These are phyloP conservation scores for Burhinus oedicnemus DNA, from an alignment of 2,113 vertebrate species.

Conservation along the genomic window DNA sequence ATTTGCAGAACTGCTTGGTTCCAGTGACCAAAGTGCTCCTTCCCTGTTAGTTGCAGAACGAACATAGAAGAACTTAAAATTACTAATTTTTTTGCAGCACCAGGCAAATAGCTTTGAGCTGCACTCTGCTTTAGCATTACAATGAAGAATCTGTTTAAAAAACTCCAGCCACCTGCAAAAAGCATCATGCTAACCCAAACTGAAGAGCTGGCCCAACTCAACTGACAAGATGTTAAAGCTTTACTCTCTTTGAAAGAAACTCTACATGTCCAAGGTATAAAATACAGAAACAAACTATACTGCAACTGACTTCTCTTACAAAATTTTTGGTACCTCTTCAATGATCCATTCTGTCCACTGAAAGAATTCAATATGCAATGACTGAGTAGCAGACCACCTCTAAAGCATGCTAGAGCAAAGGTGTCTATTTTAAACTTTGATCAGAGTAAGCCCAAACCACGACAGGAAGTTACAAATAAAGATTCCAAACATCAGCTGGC, in stretches of 20 bases:
- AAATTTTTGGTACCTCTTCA: neutral
- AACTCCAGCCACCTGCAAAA: neutral
- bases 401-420: neutral
- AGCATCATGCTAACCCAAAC: neutral
- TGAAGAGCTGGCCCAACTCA: neutral
- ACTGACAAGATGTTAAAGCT: neutral
- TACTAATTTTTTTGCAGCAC: neutral
- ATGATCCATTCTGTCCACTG: neutral
- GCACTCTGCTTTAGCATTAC: neutral
- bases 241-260: neutral
- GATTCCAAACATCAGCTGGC: neutral
- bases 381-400: neutral
- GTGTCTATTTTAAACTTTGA: neutral
- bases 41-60: neutral
- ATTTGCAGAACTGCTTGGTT: neutral
- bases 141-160: neutral
- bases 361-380: neutral
- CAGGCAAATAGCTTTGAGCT: neutral
- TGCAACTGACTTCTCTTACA: neutral
- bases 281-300: neutral
- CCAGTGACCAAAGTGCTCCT: neutral
- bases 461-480: neutral
- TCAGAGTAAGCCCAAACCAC: neutral
- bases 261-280: neutral
- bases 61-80: neutral